Evolutionary conservation across 2,113 vertebrate species (phyloP), one percentile per base, ranked within the genome.

Genomic region (Hydrolagus affinis): DNA sequence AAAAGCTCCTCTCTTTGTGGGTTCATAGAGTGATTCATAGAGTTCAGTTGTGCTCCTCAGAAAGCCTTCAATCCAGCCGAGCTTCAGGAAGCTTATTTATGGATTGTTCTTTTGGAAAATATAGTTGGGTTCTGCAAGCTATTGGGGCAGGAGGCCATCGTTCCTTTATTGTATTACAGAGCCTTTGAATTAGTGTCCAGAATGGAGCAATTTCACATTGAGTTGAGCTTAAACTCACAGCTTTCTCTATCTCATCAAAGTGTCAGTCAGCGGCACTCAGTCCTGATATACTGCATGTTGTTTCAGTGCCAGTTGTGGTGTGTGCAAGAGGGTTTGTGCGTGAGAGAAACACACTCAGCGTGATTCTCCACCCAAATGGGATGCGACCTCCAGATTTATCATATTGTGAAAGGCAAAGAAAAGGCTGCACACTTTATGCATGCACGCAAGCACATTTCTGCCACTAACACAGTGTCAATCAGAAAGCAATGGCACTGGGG

Each of bases 401-500:
- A 80, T 80, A 62, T 80, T 80, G 19, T 83, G 78, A 83, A 23
- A 32, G 64, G 78, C 9, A 32, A n/a, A 83, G 78, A 32, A 83
- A 83, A 83, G 78, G 10, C 32, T 66, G 78, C 28, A 19, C 78
- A 66, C 91, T 89, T 87, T 90, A 89, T 89, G 90, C 90, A 89
- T 93, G 90, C 91, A 90, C 89, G 89, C 92, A 91, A 92, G 91
- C 93, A 93, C 93, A 94, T 83, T 83, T 94, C 69, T 59, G 59
- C 96, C 94, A 94, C 94, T 92, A 94, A 95, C 96, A 95, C 93
- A 95, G 95, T 96, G 96, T 98, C 96, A 96, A 93, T 93, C 95
- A 91, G 93, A 93, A 95, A 97, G 93, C 96, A 96, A 96, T 96
- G 95, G 92, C 92, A 89, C 86, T 88, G 91, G 93, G 92, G 91